Percentiles rank a stretch among this genome's conserved stretches.
Conservation (phyloP, 2,797 vertebrate species). For the Threskiornis aethiopicus region DNA sequence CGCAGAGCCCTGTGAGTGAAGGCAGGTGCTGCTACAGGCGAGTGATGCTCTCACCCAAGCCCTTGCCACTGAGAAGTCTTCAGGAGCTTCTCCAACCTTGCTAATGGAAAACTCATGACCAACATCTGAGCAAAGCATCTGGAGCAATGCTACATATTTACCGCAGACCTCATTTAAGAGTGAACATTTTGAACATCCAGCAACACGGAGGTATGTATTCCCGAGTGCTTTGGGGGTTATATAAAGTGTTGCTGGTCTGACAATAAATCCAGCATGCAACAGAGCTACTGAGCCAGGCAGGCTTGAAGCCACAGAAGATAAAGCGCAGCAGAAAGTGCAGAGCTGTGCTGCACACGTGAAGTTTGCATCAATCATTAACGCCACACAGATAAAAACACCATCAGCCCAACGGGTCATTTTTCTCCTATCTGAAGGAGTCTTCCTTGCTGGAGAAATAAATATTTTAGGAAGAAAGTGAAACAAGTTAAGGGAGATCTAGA, state of each 20-base stretch:
- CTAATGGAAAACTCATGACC: background rate
- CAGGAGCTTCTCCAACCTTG: background rate
- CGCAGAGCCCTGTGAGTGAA: background rate
- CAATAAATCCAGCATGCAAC: constrained; percentile 9
- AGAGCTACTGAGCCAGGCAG: background rate
- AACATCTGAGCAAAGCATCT: background rate
- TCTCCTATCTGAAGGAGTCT: background rate
- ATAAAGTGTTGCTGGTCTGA: background rate
- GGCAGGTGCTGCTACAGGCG: background rate
- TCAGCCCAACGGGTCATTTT: background rate
- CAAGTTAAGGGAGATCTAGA: background rate
- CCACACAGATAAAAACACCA: background rate
- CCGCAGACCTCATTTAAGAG: background rate
- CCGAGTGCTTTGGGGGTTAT: background rate
- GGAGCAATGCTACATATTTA: background rate
- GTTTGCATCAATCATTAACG: background rate
- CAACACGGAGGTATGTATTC: background rate
- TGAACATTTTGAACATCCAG: background rate
- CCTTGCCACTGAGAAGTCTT: background rate
- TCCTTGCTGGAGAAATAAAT: background rate
- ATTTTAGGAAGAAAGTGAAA: constrained; percentile 18
- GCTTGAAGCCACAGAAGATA: background rate
- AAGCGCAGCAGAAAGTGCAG: background rate
- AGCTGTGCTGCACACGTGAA: background rate
- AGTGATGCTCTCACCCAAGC: background rate